These are phyloP conservation scores for Crypturellus tataupa DNA, from an alignment of 2,797 vertebrate genomes.

Conservation along the genomic window DNA sequence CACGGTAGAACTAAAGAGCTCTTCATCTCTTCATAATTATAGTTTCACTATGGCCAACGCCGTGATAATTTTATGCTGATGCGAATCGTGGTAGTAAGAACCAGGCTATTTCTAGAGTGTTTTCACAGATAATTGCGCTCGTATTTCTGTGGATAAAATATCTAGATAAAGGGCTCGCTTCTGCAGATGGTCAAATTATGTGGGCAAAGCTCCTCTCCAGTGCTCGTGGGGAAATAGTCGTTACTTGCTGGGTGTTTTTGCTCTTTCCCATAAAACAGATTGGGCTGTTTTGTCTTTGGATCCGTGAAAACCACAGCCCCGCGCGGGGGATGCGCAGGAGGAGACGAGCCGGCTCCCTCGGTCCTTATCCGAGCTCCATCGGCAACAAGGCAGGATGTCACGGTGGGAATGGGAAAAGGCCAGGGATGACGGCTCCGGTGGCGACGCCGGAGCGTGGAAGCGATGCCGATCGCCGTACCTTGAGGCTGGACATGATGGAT, in stretches of 20 bases:
- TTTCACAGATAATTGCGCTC: not conserved
- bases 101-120: slow-evolving; percentile 18
- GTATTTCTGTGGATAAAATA: not conserved
- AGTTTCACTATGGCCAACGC: not conserved
- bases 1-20: not conserved
- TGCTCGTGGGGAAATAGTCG: not conserved
- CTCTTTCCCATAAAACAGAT: not conserved
- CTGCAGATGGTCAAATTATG: not conserved
- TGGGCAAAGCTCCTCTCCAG: not conserved
- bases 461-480: fast-evolving
- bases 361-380: not conserved
- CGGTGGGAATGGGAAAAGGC: not conserved
- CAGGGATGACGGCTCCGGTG: not conserved
- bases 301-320: not conserved
- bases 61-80: slow-evolving; percentile 35
- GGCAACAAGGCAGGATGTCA: fast-evolving
- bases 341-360: not conserved
- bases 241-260: not conserved
- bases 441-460: fast-evolving
- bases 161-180: not conserved
- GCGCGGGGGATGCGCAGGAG: fast-evolving
- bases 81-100: not conserved
- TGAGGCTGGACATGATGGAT: not conserved
- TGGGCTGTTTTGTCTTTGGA: not conserved
- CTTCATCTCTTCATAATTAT: not conserved